Evolutionary conservation across 2,888 invertebrate species (phyloP), one percentile per base, ranked within the genome.

Genomic region (Proisotoma minuta): DNA sequence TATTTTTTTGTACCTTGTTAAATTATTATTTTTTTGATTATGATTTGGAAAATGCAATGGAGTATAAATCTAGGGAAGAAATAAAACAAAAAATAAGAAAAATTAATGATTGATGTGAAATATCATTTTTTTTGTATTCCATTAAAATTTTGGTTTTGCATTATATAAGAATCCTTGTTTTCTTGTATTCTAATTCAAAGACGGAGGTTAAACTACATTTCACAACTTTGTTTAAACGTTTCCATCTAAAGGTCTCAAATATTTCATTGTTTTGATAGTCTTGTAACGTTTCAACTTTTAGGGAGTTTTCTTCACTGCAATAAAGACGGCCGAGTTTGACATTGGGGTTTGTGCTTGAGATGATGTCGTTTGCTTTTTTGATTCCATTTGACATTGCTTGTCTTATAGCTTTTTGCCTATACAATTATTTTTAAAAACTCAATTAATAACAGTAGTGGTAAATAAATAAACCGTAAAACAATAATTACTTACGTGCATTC

Each of bases 161-260:
- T n/a, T n/a, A n/a, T n/a, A n/a, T 10, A 18, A 18, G 47, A n/a
- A 3, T 52, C 12, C 60, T 49, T n/a, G 23, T n/a, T 39, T 57
- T 66, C 4, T 47, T 24, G 20, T 48, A 26, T 20, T 63, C 63
- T 20, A 69, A 51, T 51, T 69, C 69, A 57, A 65, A 69, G 12
- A 65, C 65, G 8, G 65, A 61, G 1, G 69, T 69, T 24, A 69
- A 60, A n/a, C 63, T 52, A 56, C 64, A 65, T 2, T 58, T 58
- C 10, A 69, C 43, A 23, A 64, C 28, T 50, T 63, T 64, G 23
- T 66, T 66, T 15, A 59, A 59, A 15, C 53, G 50, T 39, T 63
- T 66, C 66, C 66, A 69, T 20, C 59, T 65, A 12, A 69, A 61
- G 43, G 53, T 57, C 52, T 66, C 66, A 56, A 69, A 69, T 2